Conservation (phyloP, 2,888 invertebrate species). For the Leptinotarsa rubiginosa region DNA sequence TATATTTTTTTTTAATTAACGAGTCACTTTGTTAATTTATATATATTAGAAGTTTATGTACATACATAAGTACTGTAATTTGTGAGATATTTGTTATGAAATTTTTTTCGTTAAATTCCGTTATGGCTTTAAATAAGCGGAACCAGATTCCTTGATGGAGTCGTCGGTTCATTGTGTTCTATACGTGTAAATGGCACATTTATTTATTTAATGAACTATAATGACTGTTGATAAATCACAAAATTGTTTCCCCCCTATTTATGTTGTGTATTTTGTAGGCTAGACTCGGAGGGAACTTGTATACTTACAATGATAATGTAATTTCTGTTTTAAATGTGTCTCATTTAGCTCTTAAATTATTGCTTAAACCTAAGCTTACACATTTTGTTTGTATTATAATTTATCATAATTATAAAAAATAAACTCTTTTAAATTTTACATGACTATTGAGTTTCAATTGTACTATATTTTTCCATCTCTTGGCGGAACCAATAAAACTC, state of each 20-base stretch:
- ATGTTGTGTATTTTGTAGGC: constrained; percentile 52
- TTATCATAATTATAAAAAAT: constrained; percentile 60
- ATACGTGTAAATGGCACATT: constrained; percentile 53
- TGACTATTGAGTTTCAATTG: constrained; percentile 14
- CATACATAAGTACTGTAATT: constrained; percentile 35
- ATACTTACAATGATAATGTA: constrained; percentile 53
- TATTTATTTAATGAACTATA: constrained; percentile 50
- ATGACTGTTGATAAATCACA: constrained; percentile 44
- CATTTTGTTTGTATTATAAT: constrained; percentile 63
- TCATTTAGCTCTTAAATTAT: constrained; percentile 56
- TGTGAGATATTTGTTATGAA: constrained; percentile 38
- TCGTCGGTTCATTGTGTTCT: constrained; percentile 42
- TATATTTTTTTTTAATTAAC: constrained; percentile 40
- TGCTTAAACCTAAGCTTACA: constrained; percentile 61
- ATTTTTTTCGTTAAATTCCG: constrained; percentile 52
- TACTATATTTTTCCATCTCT: background rate
- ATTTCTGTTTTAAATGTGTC: constrained; percentile 57
- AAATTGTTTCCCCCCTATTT: constrained; percentile 48
- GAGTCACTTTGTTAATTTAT: constrained; percentile 42
- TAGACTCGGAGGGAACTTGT: constrained; percentile 49
- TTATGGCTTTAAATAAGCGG: constrained; percentile 52
- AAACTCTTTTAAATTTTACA: constrained; percentile 56
- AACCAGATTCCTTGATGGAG: constrained; percentile 41
- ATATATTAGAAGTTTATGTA: constrained; percentile 43
- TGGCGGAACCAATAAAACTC: no score